Percentiles rank a stretch among this genome's conserved stretches.
Evolutionary conservation across 2,113 vertebrate genomes (phyloP).

Genomic region (Montifringilla adamsi): DNA sequence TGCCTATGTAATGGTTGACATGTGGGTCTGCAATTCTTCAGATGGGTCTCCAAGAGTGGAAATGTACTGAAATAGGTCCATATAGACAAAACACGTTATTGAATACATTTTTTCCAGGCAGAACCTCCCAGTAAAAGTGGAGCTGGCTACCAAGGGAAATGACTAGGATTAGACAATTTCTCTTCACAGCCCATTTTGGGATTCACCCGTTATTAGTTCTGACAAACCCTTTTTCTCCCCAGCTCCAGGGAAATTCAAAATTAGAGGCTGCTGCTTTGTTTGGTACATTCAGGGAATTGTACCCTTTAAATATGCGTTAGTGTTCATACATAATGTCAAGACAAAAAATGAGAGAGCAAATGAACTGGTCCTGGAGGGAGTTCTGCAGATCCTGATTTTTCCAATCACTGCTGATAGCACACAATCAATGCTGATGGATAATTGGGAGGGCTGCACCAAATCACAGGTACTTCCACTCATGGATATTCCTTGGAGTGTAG

Average conservation of each 20-base stretch:
- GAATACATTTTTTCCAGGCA: slow-evolving; percentile 32
- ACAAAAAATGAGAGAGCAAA: slow-evolving; percentile 32
- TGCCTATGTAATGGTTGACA: neutral
- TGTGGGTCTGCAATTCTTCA: neutral
- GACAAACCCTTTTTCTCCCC: slow-evolving; percentile 39
- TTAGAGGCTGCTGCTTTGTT: slow-evolving; percentile 24
- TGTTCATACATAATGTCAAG: neutral
- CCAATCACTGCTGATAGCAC: neutral
- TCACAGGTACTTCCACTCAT: neutral
- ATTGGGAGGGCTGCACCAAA: neutral
- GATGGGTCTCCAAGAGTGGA: neutral
- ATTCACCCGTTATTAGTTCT: slow-evolving; percentile 48
- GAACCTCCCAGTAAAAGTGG: neutral
- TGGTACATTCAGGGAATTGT: neutral
- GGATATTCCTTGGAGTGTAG: neutral
- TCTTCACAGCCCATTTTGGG: slow-evolving; percentile 29
- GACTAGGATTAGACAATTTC: slow-evolving; percentile 40
- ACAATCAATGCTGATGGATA: neutral
- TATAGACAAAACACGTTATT: neutral
- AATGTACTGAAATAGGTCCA: slow-evolving; percentile 5
- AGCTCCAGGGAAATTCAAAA: slow-evolving; percentile 41
- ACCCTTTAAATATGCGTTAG: neutral
- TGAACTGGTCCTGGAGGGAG: neutral
- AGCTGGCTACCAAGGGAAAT: slow-evolving; percentile 39
- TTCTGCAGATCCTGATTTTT: neutral